These are phyloP conservation scores for Hedychridium roseum DNA, from an alignment of 2,888 invertebrate species.

Conservation along the genomic window DNA sequence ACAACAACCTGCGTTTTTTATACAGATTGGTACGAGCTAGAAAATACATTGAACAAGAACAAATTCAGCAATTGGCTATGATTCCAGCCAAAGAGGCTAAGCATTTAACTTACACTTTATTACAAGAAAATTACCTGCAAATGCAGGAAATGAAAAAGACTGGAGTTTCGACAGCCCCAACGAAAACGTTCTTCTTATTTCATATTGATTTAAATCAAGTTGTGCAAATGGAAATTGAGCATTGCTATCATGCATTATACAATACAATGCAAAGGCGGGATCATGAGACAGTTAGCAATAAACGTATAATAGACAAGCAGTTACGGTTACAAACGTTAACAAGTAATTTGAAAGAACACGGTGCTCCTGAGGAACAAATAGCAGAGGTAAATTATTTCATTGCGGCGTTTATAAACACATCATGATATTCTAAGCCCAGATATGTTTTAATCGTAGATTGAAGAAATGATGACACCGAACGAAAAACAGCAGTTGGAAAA, in stretches of 20 bases:
- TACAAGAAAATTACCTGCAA: conserved; percentile 81
- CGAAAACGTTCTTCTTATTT: conserved; percentile 83
- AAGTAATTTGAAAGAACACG: conserved; percentile 79
- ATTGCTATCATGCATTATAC: conserved; percentile 75
- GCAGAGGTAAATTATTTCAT: conserved; percentile 77
- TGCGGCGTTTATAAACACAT: conserved; percentile 1
- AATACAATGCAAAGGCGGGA: conserved; percentile 75
- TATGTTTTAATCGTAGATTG: conserved; percentile 68
- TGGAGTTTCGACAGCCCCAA: conserved; percentile 76
- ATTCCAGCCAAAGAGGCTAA: conserved; percentile 94
- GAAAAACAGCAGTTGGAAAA: conserved; percentile 79
- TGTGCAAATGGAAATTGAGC: conserved; percentile 74
- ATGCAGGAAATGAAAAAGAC: conserved; percentile 78
- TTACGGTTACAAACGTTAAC: conserved; percentile 84
- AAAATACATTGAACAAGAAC: conserved; percentile 88
- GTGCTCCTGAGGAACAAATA: conserved; percentile 80
- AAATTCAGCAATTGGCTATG: conserved; percentile 92
- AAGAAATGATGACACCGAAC: conserved; percentile 87
- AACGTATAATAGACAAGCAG: conserved; percentile 85
- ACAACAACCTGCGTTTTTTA: conserved; percentile 9
- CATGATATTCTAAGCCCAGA: neutral
- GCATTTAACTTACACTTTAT: conserved; percentile 82
- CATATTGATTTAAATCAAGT: conserved; percentile 76
- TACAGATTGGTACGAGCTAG: conserved; percentile 78
- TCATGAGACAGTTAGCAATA: conserved; percentile 73